Percentiles rank a stretch among this genome's conserved stretches.
phyloP scores from a whole-genome alignment of 1,140 invertebrate genomes.

The Scaptomyza montana region DNA sequence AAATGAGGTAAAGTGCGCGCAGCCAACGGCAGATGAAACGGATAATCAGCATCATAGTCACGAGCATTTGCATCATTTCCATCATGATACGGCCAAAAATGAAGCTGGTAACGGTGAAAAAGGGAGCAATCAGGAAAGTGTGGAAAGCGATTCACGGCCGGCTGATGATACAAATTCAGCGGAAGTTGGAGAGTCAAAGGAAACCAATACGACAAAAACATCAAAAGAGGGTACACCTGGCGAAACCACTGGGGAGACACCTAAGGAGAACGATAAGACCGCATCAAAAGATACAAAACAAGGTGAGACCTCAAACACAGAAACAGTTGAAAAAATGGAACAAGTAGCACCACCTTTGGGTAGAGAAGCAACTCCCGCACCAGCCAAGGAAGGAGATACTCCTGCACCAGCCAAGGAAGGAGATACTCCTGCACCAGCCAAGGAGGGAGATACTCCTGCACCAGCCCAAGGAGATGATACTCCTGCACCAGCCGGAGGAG shows the following conservation, averaged over 20 bases:
- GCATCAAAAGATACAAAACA: not conserved
- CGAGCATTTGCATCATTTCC: constrained; percentile 74
- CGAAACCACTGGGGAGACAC: not conserved
- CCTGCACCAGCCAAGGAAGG: not conserved
- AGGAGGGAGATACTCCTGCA: not conserved
- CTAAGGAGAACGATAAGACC: not conserved
- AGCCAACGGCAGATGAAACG: not conserved
- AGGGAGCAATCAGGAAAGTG: constrained; percentile 5
- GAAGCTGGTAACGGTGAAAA: not conserved
- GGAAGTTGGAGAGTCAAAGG: constrained; percentile 39
- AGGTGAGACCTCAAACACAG: not conserved
- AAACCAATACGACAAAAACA: not conserved
- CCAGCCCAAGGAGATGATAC: not conserved
- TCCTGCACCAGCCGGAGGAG: not conserved
- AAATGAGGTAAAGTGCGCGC: constrained; percentile 33
- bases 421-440: not conserved
- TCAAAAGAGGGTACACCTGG: not conserved
- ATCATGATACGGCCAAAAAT: constrained; percentile 48
- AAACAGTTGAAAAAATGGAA: no score
- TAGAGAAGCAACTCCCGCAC: no score
- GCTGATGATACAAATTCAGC: constrained; percentile 60
- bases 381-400: not conserved
- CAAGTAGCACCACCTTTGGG: no score
- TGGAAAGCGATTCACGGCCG: constrained; percentile 63
- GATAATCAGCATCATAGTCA: constrained; percentile 48